phyloP scores from a whole-genome alignment of 1,140 invertebrate species.

The Zophobas atratus region DNA sequence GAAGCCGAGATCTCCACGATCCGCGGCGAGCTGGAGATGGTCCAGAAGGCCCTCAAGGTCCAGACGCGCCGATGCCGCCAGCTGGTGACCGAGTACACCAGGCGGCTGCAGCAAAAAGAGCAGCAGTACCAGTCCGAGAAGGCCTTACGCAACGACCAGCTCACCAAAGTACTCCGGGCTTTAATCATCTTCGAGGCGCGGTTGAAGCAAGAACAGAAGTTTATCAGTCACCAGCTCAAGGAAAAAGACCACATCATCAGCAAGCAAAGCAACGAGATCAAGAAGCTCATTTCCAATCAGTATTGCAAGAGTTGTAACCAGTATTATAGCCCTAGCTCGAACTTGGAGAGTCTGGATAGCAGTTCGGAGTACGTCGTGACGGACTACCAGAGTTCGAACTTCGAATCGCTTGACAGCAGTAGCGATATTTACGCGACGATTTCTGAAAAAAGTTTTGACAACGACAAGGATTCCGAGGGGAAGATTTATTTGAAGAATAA shows the following conservation, averaged over 20 bases:
- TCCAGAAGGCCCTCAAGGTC: conserved; percentile 75
- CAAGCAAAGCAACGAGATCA: conserved; percentile 79
- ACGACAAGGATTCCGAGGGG: conserved; percentile 59
- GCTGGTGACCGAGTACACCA: conserved; percentile 73
- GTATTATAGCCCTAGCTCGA: conserved; percentile 69
- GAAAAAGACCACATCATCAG: conserved; percentile 82
- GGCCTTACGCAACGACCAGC: conserved; percentile 76
- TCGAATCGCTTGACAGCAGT: conserved; percentile 72
- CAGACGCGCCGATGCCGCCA: conserved; percentile 75
- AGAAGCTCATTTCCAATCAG: conserved; percentile 69
- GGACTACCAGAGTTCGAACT: conserved; percentile 65
- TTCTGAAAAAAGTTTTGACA: conserved; percentile 70
- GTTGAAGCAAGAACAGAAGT: conserved; percentile 82
- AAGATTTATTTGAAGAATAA: conserved; percentile 77
- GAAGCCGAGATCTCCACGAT: conserved; percentile 71
- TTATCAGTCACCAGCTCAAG: conserved; percentile 77
- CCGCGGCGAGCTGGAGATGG: conserved; percentile 73
- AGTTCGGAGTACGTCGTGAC: conserved; percentile 72
- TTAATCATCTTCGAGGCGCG: conserved; percentile 80
- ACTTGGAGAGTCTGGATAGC: conserved; percentile 73
- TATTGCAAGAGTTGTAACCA: conserved; percentile 75
- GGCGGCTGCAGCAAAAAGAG: conserved; percentile 75
- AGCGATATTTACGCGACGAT: conserved; percentile 72
- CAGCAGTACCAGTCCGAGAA: conserved; percentile 74
- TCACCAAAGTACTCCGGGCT: conserved; percentile 78